Base-by-base conservation (phyloP, 2,797 vertebrate species). In the Picus viridis region DNA sequence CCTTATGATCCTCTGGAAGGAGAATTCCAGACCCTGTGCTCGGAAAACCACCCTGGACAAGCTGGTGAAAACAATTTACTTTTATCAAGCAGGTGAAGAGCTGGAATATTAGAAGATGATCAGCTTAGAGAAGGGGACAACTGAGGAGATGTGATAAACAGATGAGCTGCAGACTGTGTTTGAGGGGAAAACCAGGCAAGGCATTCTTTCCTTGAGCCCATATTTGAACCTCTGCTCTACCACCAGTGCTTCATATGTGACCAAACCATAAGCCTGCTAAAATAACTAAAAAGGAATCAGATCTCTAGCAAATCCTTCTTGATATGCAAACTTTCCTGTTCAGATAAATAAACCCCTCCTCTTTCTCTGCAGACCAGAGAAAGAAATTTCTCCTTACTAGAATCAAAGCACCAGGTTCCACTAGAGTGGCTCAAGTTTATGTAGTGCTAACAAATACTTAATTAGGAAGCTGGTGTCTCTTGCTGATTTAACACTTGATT, bases 401-500 rank as follows among this genome's bases (percentile, higher is more conserved):
- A 92, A 88, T 86, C 0, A 0, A 58, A 84, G 77, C 22, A 63
- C 30, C 8, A 11, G 61, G 70, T 86, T 94, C 90, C 57, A 92
- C 19, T 59, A 43, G 59, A 73, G 73, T 24, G 29, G 54, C 79
- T 87, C 49, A 22, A 76, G 82, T 62, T 89, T 92, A 81, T 74
- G 53, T 3, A 53, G 58, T 2, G 2, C 83, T 84, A 79, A 88
- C 81, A 89, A 92, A 85, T 43, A 30, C 75, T 81, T 89, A 87
- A 91, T 94, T 93, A 91, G 89, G 78, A 90, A 93, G 36, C 90
- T 68, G 92, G 6, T 51, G 73, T 92, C 89, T 84, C 95, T 91
- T 83, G 75, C 61, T 88, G 72, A 90, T 80, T 95, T 78, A 47
- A 54, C 69, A 57, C 63, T 83, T 76, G 76, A 88, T 95, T 89